These are phyloP conservation scores for Glandiceps talaboti DNA, from an alignment of 53 echinoderm and acorn worm genomes.

Conservation along the genomic window DNA sequence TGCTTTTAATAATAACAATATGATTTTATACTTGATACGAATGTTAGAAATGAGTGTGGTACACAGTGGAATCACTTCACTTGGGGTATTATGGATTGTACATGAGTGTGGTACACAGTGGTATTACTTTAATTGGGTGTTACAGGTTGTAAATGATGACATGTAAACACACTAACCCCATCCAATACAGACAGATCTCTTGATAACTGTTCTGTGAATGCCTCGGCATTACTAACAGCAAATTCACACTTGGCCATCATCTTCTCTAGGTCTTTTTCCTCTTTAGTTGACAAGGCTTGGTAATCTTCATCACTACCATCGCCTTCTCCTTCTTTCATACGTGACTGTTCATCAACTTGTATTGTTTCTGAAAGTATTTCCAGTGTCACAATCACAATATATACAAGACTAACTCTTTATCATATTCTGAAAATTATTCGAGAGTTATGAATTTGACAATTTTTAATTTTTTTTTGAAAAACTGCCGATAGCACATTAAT, in stretches of 20 bases:
- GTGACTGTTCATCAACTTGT: constrained; percentile 28
- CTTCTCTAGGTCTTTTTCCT: constrained; percentile 76
- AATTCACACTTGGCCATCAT: constrained; percentile 99
- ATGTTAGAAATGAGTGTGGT: too few species aligned
- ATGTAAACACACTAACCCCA: constrained; percentile 52
- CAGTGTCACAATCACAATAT: too few species aligned
- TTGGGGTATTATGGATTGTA: background rate
- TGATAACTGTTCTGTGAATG: constrained; percentile 74
- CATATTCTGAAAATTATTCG: too few species aligned
- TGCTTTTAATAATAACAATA: too few species aligned
- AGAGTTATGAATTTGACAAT: too few species aligned
- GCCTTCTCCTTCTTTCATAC: constrained; percentile 39
- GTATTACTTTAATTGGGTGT: background rate
- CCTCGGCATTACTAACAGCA: constrained; percentile 87
- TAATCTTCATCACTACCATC: constrained; percentile 55
- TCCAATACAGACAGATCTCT: constrained; percentile 89
- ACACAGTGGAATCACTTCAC: too few species aligned
- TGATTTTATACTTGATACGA: too few species aligned
- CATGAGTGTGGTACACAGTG: too few species aligned
- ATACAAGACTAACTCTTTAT: too few species aligned
- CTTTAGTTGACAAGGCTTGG: constrained; percentile 73
- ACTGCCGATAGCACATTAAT: too few species aligned
- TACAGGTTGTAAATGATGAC: too few species aligned
- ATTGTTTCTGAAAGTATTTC: constrained; percentile 2
- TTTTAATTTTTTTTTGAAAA: too few species aligned